Percentiles rank a stretch among this genome's conserved stretches.
Conservation (phyloP, 2,888 invertebrate species). For the Zonitis immaculata region DNA sequence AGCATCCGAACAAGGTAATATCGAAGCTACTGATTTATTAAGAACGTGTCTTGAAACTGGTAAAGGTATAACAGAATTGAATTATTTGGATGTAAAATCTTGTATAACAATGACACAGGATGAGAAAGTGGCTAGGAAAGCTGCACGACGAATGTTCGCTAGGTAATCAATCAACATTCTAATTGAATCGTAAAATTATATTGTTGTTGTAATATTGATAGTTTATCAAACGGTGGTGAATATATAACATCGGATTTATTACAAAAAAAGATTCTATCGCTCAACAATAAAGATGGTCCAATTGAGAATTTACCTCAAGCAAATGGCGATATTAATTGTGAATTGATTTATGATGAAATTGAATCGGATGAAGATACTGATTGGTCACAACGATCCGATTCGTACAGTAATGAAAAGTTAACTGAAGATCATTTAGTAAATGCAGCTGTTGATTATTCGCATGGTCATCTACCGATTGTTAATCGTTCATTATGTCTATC, state of each 20-base stretch:
- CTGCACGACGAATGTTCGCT: conserved; percentile 83
- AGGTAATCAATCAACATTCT: too few species aligned
- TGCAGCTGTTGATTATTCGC: conserved; percentile 76
- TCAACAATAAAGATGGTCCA: conserved; percentile 49
- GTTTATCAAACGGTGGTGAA: conserved; percentile 79
- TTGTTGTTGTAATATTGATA: too few species aligned
- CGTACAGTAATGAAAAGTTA: conserved; percentile 60
- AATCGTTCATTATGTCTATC: conserved; percentile 66
- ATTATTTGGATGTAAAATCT: conserved; percentile 67
- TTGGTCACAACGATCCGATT: conserved; percentile 45
- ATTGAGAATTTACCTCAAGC: conserved; percentile 16
- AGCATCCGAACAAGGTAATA: conserved; percentile 88
- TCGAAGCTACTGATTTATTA: conserved; percentile 77
- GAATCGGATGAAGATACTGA: conserved; percentile 45
- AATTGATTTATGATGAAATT: conserved; percentile 37
- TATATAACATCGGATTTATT: conserved; percentile 81
- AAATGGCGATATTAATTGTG: conserved; percentile 31
- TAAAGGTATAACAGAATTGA: conserved; percentile 68
- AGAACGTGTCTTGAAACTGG: conserved; percentile 68
- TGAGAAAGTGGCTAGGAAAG: conserved; percentile 82
- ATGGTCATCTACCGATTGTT: conserved; percentile 72
- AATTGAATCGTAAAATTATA: too few species aligned
- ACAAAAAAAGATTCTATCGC: conserved; percentile 67
- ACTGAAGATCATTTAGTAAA: conserved; percentile 76
- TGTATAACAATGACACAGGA: conserved; percentile 81